Conservation (phyloP, 2,888 invertebrate species). For the Erannis defoliaria region DNA sequence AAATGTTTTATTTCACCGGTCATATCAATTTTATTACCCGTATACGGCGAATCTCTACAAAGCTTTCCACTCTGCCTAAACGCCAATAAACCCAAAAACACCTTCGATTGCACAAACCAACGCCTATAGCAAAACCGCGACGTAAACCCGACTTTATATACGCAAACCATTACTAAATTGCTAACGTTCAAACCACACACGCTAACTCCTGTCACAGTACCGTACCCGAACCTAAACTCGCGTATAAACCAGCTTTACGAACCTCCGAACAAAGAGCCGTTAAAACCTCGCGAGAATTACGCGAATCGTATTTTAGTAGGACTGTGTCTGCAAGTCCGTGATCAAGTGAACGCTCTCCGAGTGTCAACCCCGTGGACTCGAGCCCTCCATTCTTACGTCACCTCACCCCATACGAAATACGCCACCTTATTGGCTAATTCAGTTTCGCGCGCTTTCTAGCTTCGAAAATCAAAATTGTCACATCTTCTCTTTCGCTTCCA, state of each 20-base stretch:
- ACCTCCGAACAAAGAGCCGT: constrained; percentile 81
- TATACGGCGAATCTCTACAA: constrained; percentile 71
- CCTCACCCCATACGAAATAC: constrained; percentile 80
- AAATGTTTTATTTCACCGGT: constrained; percentile 49
- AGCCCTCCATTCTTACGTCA: constrained; percentile 78
- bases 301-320: constrained; percentile 67
- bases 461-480: constrained; percentile 60
- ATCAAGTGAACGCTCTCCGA: constrained; percentile 81
- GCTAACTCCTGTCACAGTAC: constrained; percentile 70
- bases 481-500: constrained; percentile 62
- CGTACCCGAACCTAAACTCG: constrained; percentile 68
- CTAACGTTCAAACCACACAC: constrained; percentile 78
- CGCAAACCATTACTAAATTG: constrained; percentile 74
- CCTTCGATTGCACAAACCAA: constrained; percentile 79
- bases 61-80: constrained; percentile 78
- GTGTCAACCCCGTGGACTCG: constrained; percentile 79
- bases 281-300: constrained; percentile 64
- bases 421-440: constrained; percentile 70
- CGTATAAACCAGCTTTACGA: constrained; percentile 72
- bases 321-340: constrained; percentile 72
- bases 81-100: constrained; percentile 82
- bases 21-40: constrained; percentile 69
- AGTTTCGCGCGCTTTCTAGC: constrained; percentile 83
- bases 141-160: constrained; percentile 74
- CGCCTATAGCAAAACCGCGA: constrained; percentile 79